Evolutionary conservation across 2,888 invertebrate species (phyloP).

Genomic region (Leptopilina syphax): DNA sequence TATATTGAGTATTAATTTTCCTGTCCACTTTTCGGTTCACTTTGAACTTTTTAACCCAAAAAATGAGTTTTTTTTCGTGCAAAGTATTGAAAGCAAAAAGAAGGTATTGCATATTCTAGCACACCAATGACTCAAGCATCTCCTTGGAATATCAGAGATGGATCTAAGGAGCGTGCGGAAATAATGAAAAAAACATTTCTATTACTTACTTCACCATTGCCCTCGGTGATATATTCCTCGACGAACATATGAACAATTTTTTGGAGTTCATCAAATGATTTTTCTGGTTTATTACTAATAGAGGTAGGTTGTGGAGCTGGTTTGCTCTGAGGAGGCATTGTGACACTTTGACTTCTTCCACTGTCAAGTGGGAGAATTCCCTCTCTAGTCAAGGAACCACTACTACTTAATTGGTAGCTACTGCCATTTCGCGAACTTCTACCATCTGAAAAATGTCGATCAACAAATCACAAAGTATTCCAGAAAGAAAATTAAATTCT

Average conservation of each 20-base stretch:
- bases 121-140: slow-evolving; percentile 77
- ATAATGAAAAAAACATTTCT: not conserved
- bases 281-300: slow-evolving; percentile 58
- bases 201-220: slow-evolving; percentile 75
- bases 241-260: slow-evolving; percentile 75
- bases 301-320: slow-evolving; percentile 69
- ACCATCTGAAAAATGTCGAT: slow-evolving; percentile 70
- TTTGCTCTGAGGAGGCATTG: slow-evolving; percentile 69
- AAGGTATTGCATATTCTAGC: slow-evolving; percentile 74
- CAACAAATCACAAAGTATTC: slow-evolving; percentile 57
- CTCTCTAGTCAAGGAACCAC: slow-evolving; percentile 68
- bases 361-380: slow-evolving; percentile 65
- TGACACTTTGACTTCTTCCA: slow-evolving; percentile 72
- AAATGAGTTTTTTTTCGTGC: not conserved
- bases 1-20: not conserved
- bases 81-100: slow-evolving; percentile 60
- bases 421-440: slow-evolving; percentile 80
- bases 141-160: slow-evolving; percentile 71
- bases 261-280: slow-evolving; percentile 73
- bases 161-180: slow-evolving; percentile 75
- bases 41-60: slow-evolving; percentile 19
- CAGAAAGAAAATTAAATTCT: slow-evolving; percentile 1
- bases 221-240: slow-evolving; percentile 77
- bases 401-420: slow-evolving; percentile 78
- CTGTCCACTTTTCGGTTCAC: slow-evolving; percentile 50